These are phyloP conservation scores for Drosophila pallidifrons DNA, from an alignment of 1,140 invertebrate genomes.

Conservation along the genomic window DNA sequence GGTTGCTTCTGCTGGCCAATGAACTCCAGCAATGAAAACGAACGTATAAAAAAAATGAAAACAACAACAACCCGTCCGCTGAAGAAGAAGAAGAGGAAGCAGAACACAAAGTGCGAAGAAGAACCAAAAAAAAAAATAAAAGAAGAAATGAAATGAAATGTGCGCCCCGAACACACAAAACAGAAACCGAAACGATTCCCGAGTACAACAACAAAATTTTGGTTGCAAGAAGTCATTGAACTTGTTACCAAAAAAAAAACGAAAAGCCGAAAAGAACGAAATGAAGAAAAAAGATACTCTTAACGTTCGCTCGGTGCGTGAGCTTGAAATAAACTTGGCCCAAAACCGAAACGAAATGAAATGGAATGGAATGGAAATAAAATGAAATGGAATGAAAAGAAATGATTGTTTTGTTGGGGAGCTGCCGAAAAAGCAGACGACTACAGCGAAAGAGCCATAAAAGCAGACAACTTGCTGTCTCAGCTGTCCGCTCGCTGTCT, in stretches of 20 bases:
- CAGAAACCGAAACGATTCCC: constrained; percentile 54
- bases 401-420: constrained; percentile 76
- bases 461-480: constrained; percentile 23
- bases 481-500: constrained; percentile 15
- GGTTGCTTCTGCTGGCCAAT: constrained; percentile 62
- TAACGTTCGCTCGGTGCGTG: constrained; percentile 58
- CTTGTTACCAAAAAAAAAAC: constrained; percentile 60
- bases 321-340: constrained; percentile 78
- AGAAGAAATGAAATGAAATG: constrained; percentile 43
- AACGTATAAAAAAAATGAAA: constrained; percentile 82
- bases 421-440: constrained; percentile 54
- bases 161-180: constrained; percentile 33
- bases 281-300: constrained; percentile 14
- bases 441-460: constrained; percentile 55
- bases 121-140: constrained; percentile 37
- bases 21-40: constrained; percentile 83
- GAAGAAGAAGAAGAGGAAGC: constrained; percentile 38
- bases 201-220: constrained; percentile 55
- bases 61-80: constrained; percentile 63
- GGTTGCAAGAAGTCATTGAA: constrained; percentile 79
- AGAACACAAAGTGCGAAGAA: constrained; percentile 58
- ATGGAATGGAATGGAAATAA: constrained; percentile 53
- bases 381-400: constrained; percentile 60
- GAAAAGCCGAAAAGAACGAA: constrained; percentile 2
- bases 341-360: constrained; percentile 62